Evolutionary conservation across 2,113 vertebrate species (phyloP).

Genomic region (Montifringilla adamsi): DNA sequence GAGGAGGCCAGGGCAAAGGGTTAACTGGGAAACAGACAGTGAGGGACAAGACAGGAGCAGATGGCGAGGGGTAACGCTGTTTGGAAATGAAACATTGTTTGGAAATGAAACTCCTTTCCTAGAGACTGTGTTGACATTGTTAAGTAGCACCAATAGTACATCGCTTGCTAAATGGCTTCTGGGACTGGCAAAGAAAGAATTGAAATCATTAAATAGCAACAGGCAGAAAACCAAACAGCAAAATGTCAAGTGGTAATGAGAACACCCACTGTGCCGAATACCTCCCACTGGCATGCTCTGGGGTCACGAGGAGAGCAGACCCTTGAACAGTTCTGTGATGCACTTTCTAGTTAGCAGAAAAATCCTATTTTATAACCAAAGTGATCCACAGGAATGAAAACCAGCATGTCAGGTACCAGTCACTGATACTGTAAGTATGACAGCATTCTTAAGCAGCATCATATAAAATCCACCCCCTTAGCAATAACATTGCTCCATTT

Average conservation of each 20-base stretch:
- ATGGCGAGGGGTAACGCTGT: not conserved
- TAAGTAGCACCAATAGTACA: not conserved
- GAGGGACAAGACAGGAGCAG: not conserved
- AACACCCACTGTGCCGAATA: not conserved
- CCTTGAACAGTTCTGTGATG: not conserved
- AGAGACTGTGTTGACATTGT: not conserved
- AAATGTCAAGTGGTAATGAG: conserved; percentile 46
- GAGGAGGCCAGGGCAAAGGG: not conserved
- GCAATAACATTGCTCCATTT: not conserved
- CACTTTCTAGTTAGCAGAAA: not conserved
- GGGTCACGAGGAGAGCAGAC: not conserved
- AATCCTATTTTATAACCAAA: not conserved
- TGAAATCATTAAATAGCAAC: conserved; percentile 31
- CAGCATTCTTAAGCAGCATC: not conserved
- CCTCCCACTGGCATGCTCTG: not conserved
- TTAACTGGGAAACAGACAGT: not conserved
- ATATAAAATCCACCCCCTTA: not conserved
- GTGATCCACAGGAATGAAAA: not conserved
- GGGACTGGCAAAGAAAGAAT: not conserved
- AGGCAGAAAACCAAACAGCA: conserved; percentile 28
- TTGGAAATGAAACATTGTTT: not conserved
- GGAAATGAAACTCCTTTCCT: not conserved
- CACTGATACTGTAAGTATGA: not conserved
- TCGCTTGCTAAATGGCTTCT: not conserved
- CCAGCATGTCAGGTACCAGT: not conserved